Evolutionary conservation across 2,888 invertebrate species (phyloP), one percentile per base, ranked within the genome.

Genomic region (Leucophenga montana): DNA sequence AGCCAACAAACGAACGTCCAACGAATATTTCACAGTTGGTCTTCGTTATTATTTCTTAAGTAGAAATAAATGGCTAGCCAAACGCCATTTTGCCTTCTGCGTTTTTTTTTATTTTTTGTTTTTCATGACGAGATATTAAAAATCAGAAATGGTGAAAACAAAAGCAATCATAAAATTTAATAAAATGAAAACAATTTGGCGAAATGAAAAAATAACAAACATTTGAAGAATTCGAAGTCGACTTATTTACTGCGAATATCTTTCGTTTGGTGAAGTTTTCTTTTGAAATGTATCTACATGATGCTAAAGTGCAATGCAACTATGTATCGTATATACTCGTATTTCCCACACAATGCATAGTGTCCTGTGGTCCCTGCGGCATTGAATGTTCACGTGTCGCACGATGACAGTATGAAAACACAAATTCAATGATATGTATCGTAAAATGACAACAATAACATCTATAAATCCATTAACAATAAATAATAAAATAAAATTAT

Each of bases 201-300:
- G 73, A 87, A 87, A 87, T 87, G 86, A 87, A 87, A 87, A 82
- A 87, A 87, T 83, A 87, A 87, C 86, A 87, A 78, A 82, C 76
- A 72, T 68, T 6, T n/a, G 8, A 16, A 8, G 14, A 39, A 39
- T 39, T 8, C 11, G 39, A 39, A 39, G 70, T 77, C 68, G 72
- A 69, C 64, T 27, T 33, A 59, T 31, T 16, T 5, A 18, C 6
- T 39, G 9, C 39, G 39, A 39, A 22, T 39, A 27, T 27, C 46
- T n/a, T 11, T 11, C 8, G 8, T 39, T 39, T 1, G 39, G 8
- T 11, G 11, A 39, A 39, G 39, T 39, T 39, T 39, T 39, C 39
- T 11, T 39, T 39, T 39, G 1, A 1, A 39, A 5, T 8, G 39
- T 39, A 11, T 5, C 3, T 39, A 39, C 39, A 1, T 8, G 27